Percentiles rank a stretch among this genome's conserved stretches.
Evolutionary conservation across 2,888 invertebrate species (phyloP).

Genomic region (Agrotis puta): DNA sequence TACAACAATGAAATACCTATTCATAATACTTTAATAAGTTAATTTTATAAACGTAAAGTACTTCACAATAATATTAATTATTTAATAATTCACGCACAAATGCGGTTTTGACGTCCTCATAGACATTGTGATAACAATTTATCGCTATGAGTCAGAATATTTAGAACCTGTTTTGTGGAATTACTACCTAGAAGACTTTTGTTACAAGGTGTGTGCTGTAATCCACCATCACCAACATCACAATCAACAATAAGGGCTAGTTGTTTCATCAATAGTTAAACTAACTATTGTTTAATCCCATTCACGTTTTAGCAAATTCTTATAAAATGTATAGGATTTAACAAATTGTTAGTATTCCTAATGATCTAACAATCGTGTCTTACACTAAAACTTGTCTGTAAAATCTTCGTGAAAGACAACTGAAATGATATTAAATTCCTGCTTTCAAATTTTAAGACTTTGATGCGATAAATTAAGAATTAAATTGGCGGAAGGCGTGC

Average conservation of each 20-base stretch:
- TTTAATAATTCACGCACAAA: conserved; percentile 9
- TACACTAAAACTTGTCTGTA: neutral
- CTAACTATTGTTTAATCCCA: too few relatives aligned
- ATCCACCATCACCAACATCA: too few relatives aligned
- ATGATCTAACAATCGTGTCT: too few relatives aligned
- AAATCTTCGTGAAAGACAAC: neutral
- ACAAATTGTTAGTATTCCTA: too few relatives aligned
- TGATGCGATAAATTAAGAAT: conserved; percentile 34
- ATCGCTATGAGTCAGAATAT: conserved; percentile 6
- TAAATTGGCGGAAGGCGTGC: conserved; percentile 12
- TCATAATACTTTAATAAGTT: neutral
- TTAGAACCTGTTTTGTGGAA: conserved; percentile 5
- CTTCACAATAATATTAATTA: conserved; percentile 11
- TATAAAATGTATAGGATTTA: too few relatives aligned
- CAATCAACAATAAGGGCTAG: too few relatives aligned
- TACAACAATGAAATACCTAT: neutral
- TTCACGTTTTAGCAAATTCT: too few relatives aligned
- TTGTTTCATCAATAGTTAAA: too few relatives aligned
- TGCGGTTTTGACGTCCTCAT: conserved; percentile 28
- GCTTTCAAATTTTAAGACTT: conserved; percentile 29
- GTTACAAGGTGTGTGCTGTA: too few relatives aligned
- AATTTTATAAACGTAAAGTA: conserved; percentile 4
- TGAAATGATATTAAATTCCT: conserved; percentile 8
- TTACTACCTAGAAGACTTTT: neutral
- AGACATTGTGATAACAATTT: conserved; percentile 16